phyloP scores from a whole-genome alignment of 2,888 invertebrate genomes.

The Hylaea fasciaria region DNA sequence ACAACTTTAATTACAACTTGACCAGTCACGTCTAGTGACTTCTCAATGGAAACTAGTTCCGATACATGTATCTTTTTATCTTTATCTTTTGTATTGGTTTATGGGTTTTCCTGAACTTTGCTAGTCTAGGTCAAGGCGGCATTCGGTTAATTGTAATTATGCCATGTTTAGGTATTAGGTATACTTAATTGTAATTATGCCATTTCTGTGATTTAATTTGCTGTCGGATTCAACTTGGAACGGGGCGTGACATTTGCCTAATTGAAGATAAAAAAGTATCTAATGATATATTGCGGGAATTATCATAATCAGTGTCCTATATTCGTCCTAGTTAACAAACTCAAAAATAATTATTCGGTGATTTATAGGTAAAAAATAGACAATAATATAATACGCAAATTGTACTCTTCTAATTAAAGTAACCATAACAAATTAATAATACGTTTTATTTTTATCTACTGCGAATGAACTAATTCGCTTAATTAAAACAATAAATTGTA shows the following conservation, averaged over 20 bases:
- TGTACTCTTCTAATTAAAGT: too few relatives aligned
- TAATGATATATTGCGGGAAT: not conserved
- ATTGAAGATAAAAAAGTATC: not conserved
- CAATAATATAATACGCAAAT: too few relatives aligned
- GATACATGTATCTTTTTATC: constrained; percentile 44
- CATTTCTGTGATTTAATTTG: constrained; percentile 23
- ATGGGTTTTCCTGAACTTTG: constrained; percentile 34
- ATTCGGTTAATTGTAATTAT: constrained; percentile 15
- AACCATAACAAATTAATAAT: too few relatives aligned
- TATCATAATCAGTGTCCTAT: not conserved
- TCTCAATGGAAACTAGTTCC: constrained; percentile 69
- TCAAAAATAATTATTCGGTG: too few relatives aligned
- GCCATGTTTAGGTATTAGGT: constrained; percentile 18
- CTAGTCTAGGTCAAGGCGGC: constrained; percentile 47
- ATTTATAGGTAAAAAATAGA: too few relatives aligned
- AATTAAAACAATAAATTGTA: constrained; percentile 13
- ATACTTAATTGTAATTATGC: constrained; percentile 4
- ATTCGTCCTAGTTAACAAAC: too few relatives aligned
- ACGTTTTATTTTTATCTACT: not conserved
- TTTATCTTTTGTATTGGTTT: constrained; percentile 44
- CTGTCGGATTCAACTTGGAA: not conserved
- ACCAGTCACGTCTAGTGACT: constrained; percentile 17
- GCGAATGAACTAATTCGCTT: not conserved
- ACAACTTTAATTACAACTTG: constrained; percentile 54
- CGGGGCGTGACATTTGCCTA: not conserved